phyloP scores from a whole-genome alignment of 2,113 vertebrate species.

The Carassius carassius region DNA sequence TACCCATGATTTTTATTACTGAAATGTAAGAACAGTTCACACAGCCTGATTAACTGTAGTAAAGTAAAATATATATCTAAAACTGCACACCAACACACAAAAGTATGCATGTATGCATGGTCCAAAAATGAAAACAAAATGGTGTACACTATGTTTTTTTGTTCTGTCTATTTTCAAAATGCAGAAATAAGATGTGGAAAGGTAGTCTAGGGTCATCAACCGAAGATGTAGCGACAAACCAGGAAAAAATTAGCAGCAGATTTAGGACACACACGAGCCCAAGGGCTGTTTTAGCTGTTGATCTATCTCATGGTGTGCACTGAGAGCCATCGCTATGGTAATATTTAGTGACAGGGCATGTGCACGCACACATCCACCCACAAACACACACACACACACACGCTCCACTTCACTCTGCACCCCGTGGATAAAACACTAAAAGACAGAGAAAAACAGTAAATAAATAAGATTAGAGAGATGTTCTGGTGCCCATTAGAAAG shows the following conservation, averaged over 20 bases:
- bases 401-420: slow-evolving; percentile 45
- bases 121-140: background rate
- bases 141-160: background rate
- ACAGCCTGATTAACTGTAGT: background rate
- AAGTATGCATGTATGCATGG: too few species aligned
- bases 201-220: slow-evolving; percentile 34
- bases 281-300: slow-evolving; percentile 57
- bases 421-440: background rate
- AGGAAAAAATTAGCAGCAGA: slow-evolving; percentile 9
- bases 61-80: background rate
- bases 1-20: background rate
- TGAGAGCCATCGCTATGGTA: slow-evolving; percentile 58
- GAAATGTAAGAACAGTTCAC: background rate
- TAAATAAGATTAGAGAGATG: slow-evolving; percentile 24
- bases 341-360: slow-evolving; percentile 71
- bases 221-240: slow-evolving; percentile 7
- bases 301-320: slow-evolving; percentile 56
- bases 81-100: background rate
- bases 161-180: slow-evolving; percentile 15
- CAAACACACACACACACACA: slow-evolving; percentile 53
- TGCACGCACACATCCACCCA: slow-evolving; percentile 61
- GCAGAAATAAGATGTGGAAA: slow-evolving; percentile 3
- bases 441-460: slow-evolving; percentile 7
- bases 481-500: slow-evolving; percentile 57
- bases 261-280: slow-evolving; percentile 23